These are phyloP conservation scores for Coremacera marginata DNA, from an alignment of 2,888 invertebrate genomes.

Conservation along the genomic window DNA sequence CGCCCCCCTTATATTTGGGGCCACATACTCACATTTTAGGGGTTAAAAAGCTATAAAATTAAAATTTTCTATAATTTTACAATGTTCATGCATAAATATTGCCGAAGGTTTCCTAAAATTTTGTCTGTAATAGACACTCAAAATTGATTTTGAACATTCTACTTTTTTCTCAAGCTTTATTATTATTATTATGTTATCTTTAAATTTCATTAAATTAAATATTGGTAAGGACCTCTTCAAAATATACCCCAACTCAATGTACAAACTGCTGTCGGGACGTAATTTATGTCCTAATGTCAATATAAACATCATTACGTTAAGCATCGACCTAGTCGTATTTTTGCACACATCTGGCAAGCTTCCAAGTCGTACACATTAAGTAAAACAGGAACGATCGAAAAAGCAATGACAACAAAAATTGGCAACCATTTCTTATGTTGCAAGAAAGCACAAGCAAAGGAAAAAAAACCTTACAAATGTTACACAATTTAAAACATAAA, in stretches of 20 bases:
- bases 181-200: too few species aligned
- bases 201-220: too few species aligned
- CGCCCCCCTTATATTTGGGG: too few species aligned
- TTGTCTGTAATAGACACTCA: too few species aligned
- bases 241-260: not conserved
- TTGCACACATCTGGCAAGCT: constrained; percentile 32
- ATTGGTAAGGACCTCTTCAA: too few species aligned
- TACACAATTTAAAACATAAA: constrained; percentile 44
- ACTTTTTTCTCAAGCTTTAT: too few species aligned
- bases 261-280: not conserved
- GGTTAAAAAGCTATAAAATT: too few species aligned
- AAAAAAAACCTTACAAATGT: constrained; percentile 31
- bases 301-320: constrained; percentile 41
- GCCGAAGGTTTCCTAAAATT: too few species aligned
- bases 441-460: not conserved
- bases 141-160: too few species aligned
- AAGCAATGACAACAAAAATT: constrained; percentile 31
- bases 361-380: constrained; percentile 34
- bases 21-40: too few species aligned
- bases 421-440: constrained; percentile 4
- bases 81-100: too few species aligned
- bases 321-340: constrained; percentile 21
- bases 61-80: too few species aligned
- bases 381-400: constrained; percentile 24
- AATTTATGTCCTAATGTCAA: constrained; percentile 35